Evolutionary conservation across 1,140 invertebrate species (phyloP), one percentile per base, ranked within the genome.

Genomic region (Rhopalosiphum maidis): DNA sequence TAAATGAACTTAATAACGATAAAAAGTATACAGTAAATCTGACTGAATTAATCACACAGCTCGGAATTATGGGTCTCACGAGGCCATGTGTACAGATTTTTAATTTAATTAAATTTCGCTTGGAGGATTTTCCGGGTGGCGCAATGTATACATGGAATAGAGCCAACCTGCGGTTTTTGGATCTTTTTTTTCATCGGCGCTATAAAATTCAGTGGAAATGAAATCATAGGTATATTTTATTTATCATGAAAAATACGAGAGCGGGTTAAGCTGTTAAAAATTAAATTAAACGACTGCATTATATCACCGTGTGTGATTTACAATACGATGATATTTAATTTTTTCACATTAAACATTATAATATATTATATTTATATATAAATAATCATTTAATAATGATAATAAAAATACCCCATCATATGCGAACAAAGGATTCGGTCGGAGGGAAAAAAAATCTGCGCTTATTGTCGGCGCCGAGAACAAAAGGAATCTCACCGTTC

Each of bases 401-500:
- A 68, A 41, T 43, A 68, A 90, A 86, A 93, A 93, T 35, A 54
- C 48, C n/a, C 77, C 30, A 25, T 15, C 8, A 30, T 89, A 51
- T 35, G n/a, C 82, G 48, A 86, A 85, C 77, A 85, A 82, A 54
- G 46, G 82, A 51, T 51, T 93, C 91, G 35, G n/a, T 11, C 30
- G 23, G 77, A n/a, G n/a, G 35, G 46, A 54, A 46, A 86, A 86
- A 41, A 82, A 83, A 92, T 92, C 43, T 46, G 91, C 82, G 46
- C 77, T 93, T 37, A 93, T 93, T 93, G 91, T 93, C 82, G 82
- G 82, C 35, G n/a, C 48, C 48, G 48, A 55, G 91, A 93, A 93
- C 91, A 93, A 93, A 91, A 93, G 91, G 91, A 85, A 93, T 93
- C 77, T 93, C 91, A 54, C 91, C 43, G 91, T 41, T 92, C 51